Conservation (phyloP, 1,140 invertebrate genomes). For the Mactra quadrangularis region DNA sequence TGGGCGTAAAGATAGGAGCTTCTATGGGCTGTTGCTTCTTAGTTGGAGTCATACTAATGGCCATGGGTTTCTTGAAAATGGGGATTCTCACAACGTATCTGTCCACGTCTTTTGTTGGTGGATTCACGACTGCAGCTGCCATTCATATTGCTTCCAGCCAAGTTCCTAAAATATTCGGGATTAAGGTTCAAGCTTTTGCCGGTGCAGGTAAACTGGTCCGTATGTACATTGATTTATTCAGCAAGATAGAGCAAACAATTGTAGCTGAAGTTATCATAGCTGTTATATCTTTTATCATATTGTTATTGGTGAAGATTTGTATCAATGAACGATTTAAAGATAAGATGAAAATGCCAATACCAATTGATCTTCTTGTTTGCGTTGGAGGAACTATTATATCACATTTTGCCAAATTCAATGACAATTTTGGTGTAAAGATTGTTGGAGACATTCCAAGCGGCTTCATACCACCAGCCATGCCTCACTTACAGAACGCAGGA, state of each 20-base stretch:
- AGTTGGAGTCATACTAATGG: conserved; percentile 81
- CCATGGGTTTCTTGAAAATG: conserved; percentile 91
- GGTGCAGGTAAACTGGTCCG: conserved; percentile 73
- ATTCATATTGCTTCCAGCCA: conserved; percentile 96
- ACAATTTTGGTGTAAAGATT: conserved; percentile 80
- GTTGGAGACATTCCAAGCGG: conserved; percentile 84
- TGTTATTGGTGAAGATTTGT: conserved; percentile 91
- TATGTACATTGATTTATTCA: conserved; percentile 75
- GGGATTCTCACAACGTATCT: conserved; percentile 92
- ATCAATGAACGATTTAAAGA: conserved; percentile 90
- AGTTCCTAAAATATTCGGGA: conserved; percentile 89
- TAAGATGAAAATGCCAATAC: conserved; percentile 89
- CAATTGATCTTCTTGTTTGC: conserved; percentile 92
- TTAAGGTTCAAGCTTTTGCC: conserved; percentile 79
- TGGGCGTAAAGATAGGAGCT: conserved; percentile 42
- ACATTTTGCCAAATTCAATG: conserved; percentile 78
- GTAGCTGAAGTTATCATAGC: conserved; percentile 87
- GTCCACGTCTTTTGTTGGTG: conserved; percentile 94
- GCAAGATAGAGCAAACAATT: conserved; percentile 77
- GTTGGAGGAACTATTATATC: conserved; percentile 81
- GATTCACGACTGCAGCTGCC: conserved; percentile 95
- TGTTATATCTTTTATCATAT: conserved; percentile 87
- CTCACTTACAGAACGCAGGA: conserved; percentile 53
- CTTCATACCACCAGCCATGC: conserved; percentile 66
- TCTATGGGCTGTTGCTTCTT: conserved; percentile 59